These are phyloP conservation scores for Axinella damicornis DNA, from an alignment of 37 sponge, comb jelly and placozoan species.

Conservation along the genomic window DNA sequence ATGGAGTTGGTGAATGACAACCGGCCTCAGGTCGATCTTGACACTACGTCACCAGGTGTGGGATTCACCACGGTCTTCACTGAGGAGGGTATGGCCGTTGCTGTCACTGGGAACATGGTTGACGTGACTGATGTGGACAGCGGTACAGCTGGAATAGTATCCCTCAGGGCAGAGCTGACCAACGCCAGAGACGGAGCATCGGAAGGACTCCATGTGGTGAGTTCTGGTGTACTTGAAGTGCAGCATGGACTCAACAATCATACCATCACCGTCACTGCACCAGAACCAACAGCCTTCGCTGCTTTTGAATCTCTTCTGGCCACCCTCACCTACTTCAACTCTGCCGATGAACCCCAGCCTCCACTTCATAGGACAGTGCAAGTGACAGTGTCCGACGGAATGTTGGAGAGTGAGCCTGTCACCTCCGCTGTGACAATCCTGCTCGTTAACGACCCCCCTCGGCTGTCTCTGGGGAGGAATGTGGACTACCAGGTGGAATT, in stretches of 20 bases:
- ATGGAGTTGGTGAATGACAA: conserved; percentile 48
- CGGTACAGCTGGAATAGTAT: conserved; percentile 1
- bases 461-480: conserved; percentile 50
- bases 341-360: conserved; percentile 60
- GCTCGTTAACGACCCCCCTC: conserved; percentile 64
- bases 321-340: conserved; percentile 51
- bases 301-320: conserved; percentile 29
- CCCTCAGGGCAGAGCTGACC: background rate
- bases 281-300: conserved; percentile 8
- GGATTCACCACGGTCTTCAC: conserved; percentile 37
- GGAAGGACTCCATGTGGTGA: conserved; percentile 18
- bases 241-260: conserved; percentile 1
- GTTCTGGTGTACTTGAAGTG: background rate
- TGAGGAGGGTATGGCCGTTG: conserved; percentile 51
- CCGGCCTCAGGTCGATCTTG: conserved; percentile 19
- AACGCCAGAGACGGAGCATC: conserved; percentile 36
- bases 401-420: conserved; percentile 23
- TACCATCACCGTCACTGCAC: conserved; percentile 17
- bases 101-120: conserved; percentile 30
- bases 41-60: background rate
- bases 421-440: conserved; percentile 19
- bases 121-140: conserved; percentile 50
- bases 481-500: conserved; percentile 55
- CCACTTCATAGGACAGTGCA: conserved; percentile 30
- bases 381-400: conserved; percentile 54